Conservation (phyloP, 2,888 invertebrate species). For the Dynastes tityus region DNA sequence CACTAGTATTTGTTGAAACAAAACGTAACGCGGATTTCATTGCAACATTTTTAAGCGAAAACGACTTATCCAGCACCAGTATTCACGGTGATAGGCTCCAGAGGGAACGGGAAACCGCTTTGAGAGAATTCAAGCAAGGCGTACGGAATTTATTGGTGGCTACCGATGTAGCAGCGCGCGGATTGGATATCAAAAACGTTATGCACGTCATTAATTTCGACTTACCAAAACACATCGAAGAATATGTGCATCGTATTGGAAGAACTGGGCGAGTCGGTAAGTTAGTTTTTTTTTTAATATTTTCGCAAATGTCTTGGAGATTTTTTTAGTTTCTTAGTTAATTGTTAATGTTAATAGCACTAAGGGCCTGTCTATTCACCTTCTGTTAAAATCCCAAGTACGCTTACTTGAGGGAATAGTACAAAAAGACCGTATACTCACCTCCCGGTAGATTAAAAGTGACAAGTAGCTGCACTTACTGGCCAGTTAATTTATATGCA, state of each 20-base stretch:
- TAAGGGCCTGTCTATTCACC: too few relatives aligned
- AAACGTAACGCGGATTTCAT: constrained; percentile 93
- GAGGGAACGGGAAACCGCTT: constrained; percentile 80
- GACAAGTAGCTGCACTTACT: too few relatives aligned
- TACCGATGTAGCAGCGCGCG: constrained; percentile 95
- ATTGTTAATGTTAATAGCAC: too few relatives aligned
- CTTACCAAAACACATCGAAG: constrained; percentile 90
- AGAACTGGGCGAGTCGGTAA: constrained; percentile 93
- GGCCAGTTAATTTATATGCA: too few relatives aligned
- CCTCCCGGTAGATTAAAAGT: too few relatives aligned
- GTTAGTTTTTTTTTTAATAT: constrained; percentile 46
- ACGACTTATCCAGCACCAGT: constrained; percentile 80
- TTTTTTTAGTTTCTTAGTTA: too few relatives aligned
- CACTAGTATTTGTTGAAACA: constrained; percentile 92
- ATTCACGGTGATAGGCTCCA: constrained; percentile 85
- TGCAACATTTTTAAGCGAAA: constrained; percentile 86
- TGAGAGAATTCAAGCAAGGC: constrained; percentile 87
- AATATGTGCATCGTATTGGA: constrained; percentile 96
- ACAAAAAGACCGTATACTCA: too few relatives aligned
- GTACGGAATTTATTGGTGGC: constrained; percentile 89
- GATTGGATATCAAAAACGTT: constrained; percentile 90
- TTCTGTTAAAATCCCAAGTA: too few relatives aligned
- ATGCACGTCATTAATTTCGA: constrained; percentile 94
- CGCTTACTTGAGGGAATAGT: too few relatives aligned
- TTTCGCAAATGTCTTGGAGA: too few relatives aligned